These are phyloP conservation scores for Circaetus gallicus DNA, from an alignment of 2,113 vertebrate species.

Conservation along the genomic window DNA sequence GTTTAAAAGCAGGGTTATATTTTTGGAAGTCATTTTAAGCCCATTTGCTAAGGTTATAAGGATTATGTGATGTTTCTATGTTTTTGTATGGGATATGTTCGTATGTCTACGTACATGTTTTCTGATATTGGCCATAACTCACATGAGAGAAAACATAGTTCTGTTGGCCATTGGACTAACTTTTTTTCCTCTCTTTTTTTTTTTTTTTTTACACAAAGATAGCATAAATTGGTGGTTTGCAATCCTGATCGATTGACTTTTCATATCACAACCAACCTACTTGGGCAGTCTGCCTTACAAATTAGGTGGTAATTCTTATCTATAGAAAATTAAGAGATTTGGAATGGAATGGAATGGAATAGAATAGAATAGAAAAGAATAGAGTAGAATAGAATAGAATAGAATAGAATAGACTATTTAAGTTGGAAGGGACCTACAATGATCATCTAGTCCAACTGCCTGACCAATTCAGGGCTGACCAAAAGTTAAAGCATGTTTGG, in stretches of 20 bases:
- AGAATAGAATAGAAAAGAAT: background rate
- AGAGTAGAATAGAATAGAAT: no score
- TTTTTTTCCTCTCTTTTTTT: no score
- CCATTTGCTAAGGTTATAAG: background rate
- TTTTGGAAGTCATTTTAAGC: background rate
- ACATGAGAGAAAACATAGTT: background rate
- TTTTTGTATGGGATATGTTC: background rate
- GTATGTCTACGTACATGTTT: background rate
- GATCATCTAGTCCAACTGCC: background rate
- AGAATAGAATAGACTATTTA: background rate
- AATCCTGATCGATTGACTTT: background rate
- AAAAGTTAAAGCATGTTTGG: background rate
- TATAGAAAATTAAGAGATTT: background rate
- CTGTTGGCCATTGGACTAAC: background rate
- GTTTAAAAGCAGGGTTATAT: background rate
- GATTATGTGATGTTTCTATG: background rate
- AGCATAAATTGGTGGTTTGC: background rate
- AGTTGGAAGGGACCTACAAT: background rate
- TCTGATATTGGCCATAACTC: background rate
- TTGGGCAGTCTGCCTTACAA: background rate
- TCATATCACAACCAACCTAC: background rate
- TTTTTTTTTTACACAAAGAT: background rate
- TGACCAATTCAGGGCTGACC: background rate
- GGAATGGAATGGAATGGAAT: background rate
- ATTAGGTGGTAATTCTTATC: background rate